Conservation (phyloP, 1,140 invertebrate species). For the Rhynchophorus ferrugineus region DNA sequence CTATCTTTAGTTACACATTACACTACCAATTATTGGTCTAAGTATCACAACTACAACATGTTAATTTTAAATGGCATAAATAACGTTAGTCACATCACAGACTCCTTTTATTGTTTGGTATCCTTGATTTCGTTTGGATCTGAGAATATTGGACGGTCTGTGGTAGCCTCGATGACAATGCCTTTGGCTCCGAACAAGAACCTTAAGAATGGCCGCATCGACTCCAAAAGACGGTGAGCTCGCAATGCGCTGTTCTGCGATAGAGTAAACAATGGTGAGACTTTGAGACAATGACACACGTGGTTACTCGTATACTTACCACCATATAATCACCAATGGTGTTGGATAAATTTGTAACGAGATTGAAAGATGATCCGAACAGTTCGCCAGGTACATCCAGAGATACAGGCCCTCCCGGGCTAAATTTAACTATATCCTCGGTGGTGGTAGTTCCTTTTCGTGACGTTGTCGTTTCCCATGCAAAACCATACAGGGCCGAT, state of each 20-base stretch:
- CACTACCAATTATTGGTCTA: too few species aligned
- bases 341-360: conserved; percentile 63
- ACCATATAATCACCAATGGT: conserved; percentile 58
- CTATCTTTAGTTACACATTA: too few species aligned
- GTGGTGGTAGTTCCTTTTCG: conserved; percentile 43
- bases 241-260: conserved; percentile 49
- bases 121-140: conserved; percentile 26
- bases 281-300: too few species aligned
- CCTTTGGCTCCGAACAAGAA: conserved; percentile 46
- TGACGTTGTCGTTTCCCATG: conserved; percentile 31
- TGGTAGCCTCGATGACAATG: conserved; percentile 38
- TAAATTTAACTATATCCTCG: conserved; percentile 61
- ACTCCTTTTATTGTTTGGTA: neutral
- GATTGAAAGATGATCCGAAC: conserved; percentile 60
- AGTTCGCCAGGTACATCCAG: conserved; percentile 57
- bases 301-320: too few species aligned
- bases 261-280: conserved; percentile 3
- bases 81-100: too few species aligned
- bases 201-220: conserved; percentile 48
- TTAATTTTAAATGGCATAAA: too few species aligned
- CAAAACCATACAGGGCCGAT: conserved; percentile 20
- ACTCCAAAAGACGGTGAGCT: conserved; percentile 45
- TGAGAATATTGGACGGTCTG: conserved; percentile 38
- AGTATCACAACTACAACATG: too few species aligned
- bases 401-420: conserved; percentile 50